These are phyloP conservation scores for Drosophila gaucha DNA, from an alignment of 2,888 invertebrate genomes.

Conservation along the genomic window DNA sequence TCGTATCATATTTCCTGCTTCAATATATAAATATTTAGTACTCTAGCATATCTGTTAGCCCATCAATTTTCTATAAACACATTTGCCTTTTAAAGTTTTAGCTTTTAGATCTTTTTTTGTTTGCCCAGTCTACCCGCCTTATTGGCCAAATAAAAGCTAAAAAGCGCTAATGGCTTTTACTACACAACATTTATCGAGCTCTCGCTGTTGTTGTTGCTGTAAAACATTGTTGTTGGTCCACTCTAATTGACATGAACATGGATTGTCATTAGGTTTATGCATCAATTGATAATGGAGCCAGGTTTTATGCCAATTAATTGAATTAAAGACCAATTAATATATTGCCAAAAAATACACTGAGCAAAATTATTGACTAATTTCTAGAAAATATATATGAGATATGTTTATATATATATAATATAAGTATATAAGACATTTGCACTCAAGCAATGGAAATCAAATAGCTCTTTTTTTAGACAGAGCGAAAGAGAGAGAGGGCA, in stretches of 20 bases:
- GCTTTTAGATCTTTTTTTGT: slow-evolving; percentile 5
- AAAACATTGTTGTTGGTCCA: slow-evolving; percentile 42
- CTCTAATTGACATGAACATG: slow-evolving; percentile 61
- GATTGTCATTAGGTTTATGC: slow-evolving; percentile 48
- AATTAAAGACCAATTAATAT: slow-evolving; percentile 60
- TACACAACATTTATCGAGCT: slow-evolving; percentile 20
- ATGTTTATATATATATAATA: too few species aligned
- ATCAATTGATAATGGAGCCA: slow-evolving; percentile 46
- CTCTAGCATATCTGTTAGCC: neutral
- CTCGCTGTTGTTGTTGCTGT: slow-evolving; percentile 15
- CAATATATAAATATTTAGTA: neutral
- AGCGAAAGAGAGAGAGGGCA: neutral
- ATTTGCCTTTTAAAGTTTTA: slow-evolving; percentile 2
- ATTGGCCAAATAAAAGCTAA: slow-evolving; percentile 56
- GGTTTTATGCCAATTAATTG: slow-evolving; percentile 51
- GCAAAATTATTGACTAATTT: too few species aligned
- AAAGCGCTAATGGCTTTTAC: slow-evolving; percentile 48
- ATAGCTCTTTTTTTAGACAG: slow-evolving; percentile 17
- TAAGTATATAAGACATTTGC: neutral
- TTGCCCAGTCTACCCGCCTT: slow-evolving; percentile 25
- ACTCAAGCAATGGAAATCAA: slow-evolving; percentile 27
- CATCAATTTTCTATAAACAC: neutral
- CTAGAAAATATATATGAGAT: too few species aligned
- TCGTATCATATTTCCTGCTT: too few species aligned
- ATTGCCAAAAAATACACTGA: slow-evolving; percentile 14